phyloP scores from a whole-genome alignment of 2,797 vertebrate genomes.

The Pangasius djambal region DNA sequence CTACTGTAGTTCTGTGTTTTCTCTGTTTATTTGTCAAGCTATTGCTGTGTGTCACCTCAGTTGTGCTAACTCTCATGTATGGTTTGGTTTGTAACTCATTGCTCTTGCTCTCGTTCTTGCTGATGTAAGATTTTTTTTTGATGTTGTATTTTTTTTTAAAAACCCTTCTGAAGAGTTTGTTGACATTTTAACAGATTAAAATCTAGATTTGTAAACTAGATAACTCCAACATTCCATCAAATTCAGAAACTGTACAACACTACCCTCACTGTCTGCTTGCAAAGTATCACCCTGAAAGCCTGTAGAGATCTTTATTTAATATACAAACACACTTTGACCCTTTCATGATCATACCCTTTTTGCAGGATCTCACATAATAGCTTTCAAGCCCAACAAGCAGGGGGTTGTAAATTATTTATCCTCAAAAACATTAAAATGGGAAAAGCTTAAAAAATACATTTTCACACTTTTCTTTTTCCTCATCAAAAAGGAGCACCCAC shows the following conservation, averaged over 20 bases:
- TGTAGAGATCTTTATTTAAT: not conserved
- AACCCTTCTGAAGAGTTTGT: not conserved
- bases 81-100: not conserved
- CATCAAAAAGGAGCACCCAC: not conserved
- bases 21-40: not conserved
- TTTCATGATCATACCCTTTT: not conserved
- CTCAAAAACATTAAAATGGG: not conserved
- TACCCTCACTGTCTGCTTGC: not conserved
- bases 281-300: not conserved
- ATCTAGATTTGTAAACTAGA: not conserved
- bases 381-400: conserved; percentile 15
- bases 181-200: not conserved
- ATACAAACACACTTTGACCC: not conserved
- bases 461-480: not conserved
- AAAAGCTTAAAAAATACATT: not conserved
- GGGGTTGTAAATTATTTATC: not conserved
- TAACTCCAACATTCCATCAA: not conserved
- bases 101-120: not conserved
- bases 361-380: not conserved
- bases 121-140: too few relatives aligned
- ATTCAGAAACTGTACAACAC: not conserved
- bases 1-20: not conserved
- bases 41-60: not conserved
- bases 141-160: too few relatives aligned
- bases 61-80: not conserved